phyloP scores from a whole-genome alignment of 1,140 invertebrate species.

The Drosophila grimshawi region DNA sequence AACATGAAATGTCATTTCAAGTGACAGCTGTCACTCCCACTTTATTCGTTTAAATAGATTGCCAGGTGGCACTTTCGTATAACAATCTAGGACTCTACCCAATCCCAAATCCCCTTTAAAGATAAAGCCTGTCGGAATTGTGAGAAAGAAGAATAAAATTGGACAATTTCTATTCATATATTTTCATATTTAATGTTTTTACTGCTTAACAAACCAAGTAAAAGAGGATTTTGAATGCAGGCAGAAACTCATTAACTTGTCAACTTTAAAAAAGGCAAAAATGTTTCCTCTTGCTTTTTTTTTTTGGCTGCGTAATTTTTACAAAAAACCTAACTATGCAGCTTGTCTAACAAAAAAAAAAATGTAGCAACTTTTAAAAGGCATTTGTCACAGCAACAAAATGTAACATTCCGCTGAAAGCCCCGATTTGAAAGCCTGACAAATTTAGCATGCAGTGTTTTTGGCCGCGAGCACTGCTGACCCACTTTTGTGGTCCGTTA shows the following conservation, averaged over 20 bases:
- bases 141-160: no score
- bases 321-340: no score
- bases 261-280: no score
- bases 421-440: constrained; percentile 22
- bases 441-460: constrained; percentile 23
- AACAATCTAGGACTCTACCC: neutral
- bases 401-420: neutral
- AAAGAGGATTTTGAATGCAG: neutral
- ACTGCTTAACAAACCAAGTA: neutral
- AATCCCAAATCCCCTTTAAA: no score
- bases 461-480: constrained; percentile 3
- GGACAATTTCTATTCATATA: no score
- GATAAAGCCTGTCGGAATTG: no score
- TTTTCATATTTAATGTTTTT: no score
- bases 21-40: constrained; percentile 58
- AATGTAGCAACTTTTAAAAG: neutral
- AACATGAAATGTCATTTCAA: constrained; percentile 54
- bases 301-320: no score
- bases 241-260: neutral
- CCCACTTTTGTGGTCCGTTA: constrained; percentile 25
- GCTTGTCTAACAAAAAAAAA: neutral
- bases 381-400: constrained; percentile 15
- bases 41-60: neutral
- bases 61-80: constrained; percentile 13
- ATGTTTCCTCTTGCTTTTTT: no score